Conservation (phyloP, 2,888 invertebrate genomes). For the Spisula solida region DNA sequence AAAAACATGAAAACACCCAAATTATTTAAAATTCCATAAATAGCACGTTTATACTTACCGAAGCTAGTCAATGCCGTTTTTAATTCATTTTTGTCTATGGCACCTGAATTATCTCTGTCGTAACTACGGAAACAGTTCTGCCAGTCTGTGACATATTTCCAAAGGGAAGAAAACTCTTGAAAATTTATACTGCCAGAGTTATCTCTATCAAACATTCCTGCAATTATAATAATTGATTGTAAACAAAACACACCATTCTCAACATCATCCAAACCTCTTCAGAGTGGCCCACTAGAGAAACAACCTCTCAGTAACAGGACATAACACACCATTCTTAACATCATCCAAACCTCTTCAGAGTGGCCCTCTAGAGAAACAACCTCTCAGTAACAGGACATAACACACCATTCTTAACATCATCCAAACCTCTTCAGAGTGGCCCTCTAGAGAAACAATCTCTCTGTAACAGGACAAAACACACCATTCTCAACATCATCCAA, state of each 20-base stretch:
- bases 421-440: no score
- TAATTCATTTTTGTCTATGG: constrained; percentile 96
- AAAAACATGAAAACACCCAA: no score
- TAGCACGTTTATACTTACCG: constrained; percentile 90
- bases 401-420: background rate
- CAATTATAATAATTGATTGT: constrained; percentile 45
- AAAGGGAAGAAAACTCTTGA: constrained; percentile 97
- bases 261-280: no score
- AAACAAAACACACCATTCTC: background rate
- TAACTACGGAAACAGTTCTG: constrained; percentile 97
- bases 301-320: no score
- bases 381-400: no score
- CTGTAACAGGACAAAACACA: no score
- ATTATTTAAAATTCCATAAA: no score
- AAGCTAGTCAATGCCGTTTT: constrained; percentile 96
- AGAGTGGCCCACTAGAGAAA: no score
- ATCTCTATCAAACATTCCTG: constrained; percentile 96
- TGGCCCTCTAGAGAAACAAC: no score
- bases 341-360: no score
- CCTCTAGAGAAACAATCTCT: no score
- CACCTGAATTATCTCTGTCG: constrained; percentile 95
- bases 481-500: no score
- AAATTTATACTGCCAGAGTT: constrained; percentile 96
- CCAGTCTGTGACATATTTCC: constrained; percentile 99
- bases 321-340: background rate